Base-by-base conservation (phyloP, 2,888 invertebrate species). In the Ptycholaimellus sp. region DNA sequence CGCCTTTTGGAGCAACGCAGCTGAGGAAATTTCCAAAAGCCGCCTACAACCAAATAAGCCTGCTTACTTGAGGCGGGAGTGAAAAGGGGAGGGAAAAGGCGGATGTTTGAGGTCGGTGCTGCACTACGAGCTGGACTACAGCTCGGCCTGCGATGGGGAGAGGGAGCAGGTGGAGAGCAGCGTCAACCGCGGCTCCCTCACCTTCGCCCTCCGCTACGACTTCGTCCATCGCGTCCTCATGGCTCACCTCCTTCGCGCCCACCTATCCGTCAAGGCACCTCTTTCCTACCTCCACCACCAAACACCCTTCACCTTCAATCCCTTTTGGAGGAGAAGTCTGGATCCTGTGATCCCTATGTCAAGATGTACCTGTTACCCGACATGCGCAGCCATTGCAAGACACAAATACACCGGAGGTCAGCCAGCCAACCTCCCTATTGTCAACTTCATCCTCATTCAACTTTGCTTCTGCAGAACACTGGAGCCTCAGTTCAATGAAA, bases 291-390 rank as follows among this genome's bases (percentile, higher is more conserved):
- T n/a, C n/a, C n/a, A n/a, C n/a, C 14, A 3, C 25, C 29, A 3
- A 18, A 7, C 9, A n/a, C 7, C 7, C 39, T 27, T 11, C 52
- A 74, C n/a, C n/a, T n/a, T n/a, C n/a, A n/a, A n/a, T n/a, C n/a
- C n/a, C 70, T 74, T 43, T 64, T 74, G 46, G 72, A 74, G 58
- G 79, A 79, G 49, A 74, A 77, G 42, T 72, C 73, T 0, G 77
- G 76, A 7, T 77, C 77, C 55, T 76, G 76, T 42, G 80, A 81
- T 59, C 80, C 81, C 0, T 81, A 81, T 60, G 74, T 80, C 45
- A 80, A 79, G 61, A 70, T 79, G 36, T 76, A 77, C 57, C 67
- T 80, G 1, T 62, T 80, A 13, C 80, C 80, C 0, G 80, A 80
- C 51, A 66, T 78, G 46, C 76, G 78, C 61, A 76, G 76, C 63